These are phyloP conservation scores for Equus przewalskii DNA, from an alignment of 2,113 vertebrate genomes.

Conservation along the genomic window DNA sequence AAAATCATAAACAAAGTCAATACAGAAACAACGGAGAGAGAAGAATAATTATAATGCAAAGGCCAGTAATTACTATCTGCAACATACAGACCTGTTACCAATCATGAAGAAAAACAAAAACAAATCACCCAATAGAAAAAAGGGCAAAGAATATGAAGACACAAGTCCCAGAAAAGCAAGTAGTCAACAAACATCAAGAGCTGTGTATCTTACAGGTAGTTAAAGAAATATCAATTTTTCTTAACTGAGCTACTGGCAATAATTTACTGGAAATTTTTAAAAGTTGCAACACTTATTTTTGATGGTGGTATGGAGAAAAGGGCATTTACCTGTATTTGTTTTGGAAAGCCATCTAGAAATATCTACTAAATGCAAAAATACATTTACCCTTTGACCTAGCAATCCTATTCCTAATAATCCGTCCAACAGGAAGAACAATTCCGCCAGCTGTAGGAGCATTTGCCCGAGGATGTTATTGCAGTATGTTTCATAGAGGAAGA, in stretches of 20 bases:
- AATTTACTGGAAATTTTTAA: not conserved
- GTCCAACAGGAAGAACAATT: not conserved
- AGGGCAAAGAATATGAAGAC: not conserved
- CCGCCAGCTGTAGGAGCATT: not conserved
- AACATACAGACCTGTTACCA: not conserved
- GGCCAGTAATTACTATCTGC: not conserved
- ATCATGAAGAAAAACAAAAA: not conserved
- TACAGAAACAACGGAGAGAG: not conserved
- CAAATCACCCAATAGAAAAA: not conserved
- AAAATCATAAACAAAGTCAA: not conserved
- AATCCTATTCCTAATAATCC: not conserved
- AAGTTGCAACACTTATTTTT: not conserved
- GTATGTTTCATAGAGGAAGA: not conserved
- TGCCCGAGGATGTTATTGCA: not conserved
- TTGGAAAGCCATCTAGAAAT: constrained; percentile 11
- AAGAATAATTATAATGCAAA: not conserved
- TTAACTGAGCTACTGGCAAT: not conserved
- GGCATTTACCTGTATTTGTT: not conserved
- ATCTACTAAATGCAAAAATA: not conserved
- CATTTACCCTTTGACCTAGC: not conserved
- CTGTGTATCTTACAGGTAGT: not conserved
- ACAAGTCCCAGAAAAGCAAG: not conserved
- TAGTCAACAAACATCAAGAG: not conserved
- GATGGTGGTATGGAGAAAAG: not conserved
- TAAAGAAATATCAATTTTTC: not conserved